phyloP scores from a whole-genome alignment of 2,888 invertebrate genomes.

The Acronicta alni region DNA sequence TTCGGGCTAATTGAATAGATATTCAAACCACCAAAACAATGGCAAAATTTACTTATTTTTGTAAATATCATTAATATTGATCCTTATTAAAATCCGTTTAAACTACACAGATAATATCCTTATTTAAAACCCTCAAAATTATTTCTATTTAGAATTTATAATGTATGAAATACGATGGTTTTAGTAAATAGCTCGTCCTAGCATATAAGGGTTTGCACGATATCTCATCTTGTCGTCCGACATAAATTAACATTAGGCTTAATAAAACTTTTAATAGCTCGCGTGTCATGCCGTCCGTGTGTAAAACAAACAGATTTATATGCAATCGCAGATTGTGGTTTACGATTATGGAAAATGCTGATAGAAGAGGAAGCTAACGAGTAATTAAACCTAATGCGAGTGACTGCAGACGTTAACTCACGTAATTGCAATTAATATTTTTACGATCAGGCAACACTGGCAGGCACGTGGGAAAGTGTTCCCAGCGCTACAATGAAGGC shows the following conservation, averaged over 20 bases:
- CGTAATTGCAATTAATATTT: conserved; percentile 62
- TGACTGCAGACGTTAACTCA: conserved; percentile 53
- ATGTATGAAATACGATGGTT: conserved; percentile 13
- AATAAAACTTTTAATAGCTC: conserved; percentile 56
- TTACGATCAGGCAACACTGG: conserved; percentile 42
- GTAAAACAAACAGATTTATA: conserved; percentile 74
- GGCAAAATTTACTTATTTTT: neutral
- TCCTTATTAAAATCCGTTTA: neutral
- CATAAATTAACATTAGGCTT: conserved; percentile 54
- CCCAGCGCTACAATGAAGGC: conserved; percentile 32
- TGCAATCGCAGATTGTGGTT: conserved; percentile 79
- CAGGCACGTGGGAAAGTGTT: conserved; percentile 58
- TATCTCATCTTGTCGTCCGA: conserved; percentile 47
- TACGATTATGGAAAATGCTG: conserved; percentile 81
- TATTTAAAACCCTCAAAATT: conserved; percentile 1
- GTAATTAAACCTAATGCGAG: conserved; percentile 72
- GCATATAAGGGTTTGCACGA: conserved; percentile 38
- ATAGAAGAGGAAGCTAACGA: conserved; percentile 74
- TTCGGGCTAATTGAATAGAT: neutral
- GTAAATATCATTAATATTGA: neutral
- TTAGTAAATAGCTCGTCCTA: conserved; percentile 16
- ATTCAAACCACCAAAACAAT: neutral
- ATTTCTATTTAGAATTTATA: conserved; percentile 1
- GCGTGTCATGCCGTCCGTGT: conserved; percentile 62
- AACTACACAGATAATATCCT: neutral